A percentile compares a stretch with the other conserved stretches of the same genome.
Conservation (phyloP, 2,113 vertebrate species). For the Ondatra zibethicus region DNA sequence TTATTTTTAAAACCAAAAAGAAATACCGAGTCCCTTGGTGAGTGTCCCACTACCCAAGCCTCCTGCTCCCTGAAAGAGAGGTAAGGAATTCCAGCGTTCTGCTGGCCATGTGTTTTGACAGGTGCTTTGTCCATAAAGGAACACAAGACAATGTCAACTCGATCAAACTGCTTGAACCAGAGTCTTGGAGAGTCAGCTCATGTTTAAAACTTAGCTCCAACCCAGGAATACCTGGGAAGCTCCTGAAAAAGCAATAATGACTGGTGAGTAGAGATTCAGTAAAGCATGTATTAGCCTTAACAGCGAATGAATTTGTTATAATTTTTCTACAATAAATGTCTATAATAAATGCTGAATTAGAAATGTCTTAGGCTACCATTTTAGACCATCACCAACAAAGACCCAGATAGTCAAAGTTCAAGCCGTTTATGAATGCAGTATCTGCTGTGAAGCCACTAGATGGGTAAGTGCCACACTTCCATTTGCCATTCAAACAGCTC, state of each 20-base stretch:
- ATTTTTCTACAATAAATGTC: not conserved
- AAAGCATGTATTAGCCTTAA: slow-evolving; percentile 81
- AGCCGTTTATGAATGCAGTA: slow-evolving; percentile 21
- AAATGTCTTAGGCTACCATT: slow-evolving; percentile 74
- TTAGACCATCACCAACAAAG: slow-evolving; percentile 70
- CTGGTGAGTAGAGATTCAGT: slow-evolving; percentile 78
- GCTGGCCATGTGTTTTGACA: slow-evolving; percentile 83
- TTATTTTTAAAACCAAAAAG: slow-evolving; percentile 76
- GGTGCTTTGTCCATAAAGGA: slow-evolving; percentile 82
- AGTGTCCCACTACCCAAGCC: slow-evolving; percentile 67
- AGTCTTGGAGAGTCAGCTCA: slow-evolving; percentile 77
- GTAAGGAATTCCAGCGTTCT: slow-evolving; percentile 84
- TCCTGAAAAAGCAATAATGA: slow-evolving; percentile 83
- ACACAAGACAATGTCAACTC: slow-evolving; percentile 78
- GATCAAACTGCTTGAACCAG: slow-evolving; percentile 79
- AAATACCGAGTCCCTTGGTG: slow-evolving; percentile 61
- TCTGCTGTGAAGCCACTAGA: slow-evolving; percentile 45
- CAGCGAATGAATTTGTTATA: slow-evolving; percentile 62
- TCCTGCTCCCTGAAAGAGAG: slow-evolving; percentile 73
- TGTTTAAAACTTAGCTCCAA: slow-evolving; percentile 82
- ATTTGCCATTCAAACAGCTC: slow-evolving; percentile 44
- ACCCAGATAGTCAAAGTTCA: slow-evolving; percentile 42
- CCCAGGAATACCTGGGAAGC: slow-evolving; percentile 78
- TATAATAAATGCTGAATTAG: slow-evolving; percentile 32
- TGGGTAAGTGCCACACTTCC: slow-evolving; percentile 35